Percentiles rank a stretch among this genome's conserved stretches.
phyloP scores from a whole-genome alignment of 2,113 vertebrate species.

The Brachyistius frenatus region DNA sequence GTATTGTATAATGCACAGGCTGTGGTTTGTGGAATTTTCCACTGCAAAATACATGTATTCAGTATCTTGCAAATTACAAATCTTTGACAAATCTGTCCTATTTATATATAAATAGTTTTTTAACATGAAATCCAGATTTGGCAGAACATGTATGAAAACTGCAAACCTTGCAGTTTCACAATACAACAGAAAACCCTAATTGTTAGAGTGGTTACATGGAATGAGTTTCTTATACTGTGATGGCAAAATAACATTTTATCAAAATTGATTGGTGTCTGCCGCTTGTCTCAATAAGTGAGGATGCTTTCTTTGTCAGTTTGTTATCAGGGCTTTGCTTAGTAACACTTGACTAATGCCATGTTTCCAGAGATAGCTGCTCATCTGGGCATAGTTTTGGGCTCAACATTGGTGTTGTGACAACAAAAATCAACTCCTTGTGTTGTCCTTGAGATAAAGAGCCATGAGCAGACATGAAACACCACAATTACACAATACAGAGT shows the following conservation, averaged over 20 bases:
- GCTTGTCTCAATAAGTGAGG: no score
- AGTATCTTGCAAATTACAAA: not conserved
- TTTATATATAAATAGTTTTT: not conserved
- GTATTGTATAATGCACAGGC: conserved; percentile 26
- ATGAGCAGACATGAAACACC: conserved; percentile 22
- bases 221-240: no score
- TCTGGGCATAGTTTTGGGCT: conserved; percentile 24
- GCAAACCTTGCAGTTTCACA: not conserved
- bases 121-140: not conserved
- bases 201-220: not conserved
- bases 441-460: conserved; percentile 29
- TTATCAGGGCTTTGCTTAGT: conserved; percentile 6
- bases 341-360: not conserved
- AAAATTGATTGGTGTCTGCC: no score
- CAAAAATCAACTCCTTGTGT: conserved; percentile 8
- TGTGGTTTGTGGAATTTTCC: conserved; percentile 42
- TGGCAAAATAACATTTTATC: no score
- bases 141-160: not conserved
- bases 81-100: not conserved
- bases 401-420: conserved; percentile 18
- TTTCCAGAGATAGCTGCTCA: not conserved
- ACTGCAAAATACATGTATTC: not conserved
- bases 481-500: not conserved
- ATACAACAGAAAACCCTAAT: not conserved
- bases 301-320: not conserved